Evolutionary conservation across 2,888 invertebrate genomes (phyloP).

Genomic region (Acrobeloides nanus): DNA sequence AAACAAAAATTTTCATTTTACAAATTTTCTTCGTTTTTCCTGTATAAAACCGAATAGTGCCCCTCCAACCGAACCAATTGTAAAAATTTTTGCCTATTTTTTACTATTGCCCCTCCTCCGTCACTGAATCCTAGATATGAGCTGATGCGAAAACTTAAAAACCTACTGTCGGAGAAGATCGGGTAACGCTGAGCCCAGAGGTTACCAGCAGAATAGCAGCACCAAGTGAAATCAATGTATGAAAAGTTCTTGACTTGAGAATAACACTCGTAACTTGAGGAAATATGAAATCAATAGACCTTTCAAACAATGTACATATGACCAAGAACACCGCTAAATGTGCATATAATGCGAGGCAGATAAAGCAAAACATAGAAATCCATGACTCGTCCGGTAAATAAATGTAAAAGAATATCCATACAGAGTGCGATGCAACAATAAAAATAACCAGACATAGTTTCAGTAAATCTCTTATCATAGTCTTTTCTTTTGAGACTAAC

Average conservation of each 20-base stretch:
- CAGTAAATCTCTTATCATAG: too few relatives aligned
- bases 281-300: conserved; percentile 3
- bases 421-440: conserved; percentile 15
- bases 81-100: too few relatives aligned
- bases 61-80: too few relatives aligned
- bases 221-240: conserved; percentile 20
- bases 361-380: conserved; percentile 19
- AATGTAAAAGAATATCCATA: conserved; percentile 23
- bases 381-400: conserved; percentile 15
- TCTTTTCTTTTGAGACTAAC: neutral
- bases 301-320: conserved; percentile 12
- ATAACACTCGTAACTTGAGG: conserved; percentile 5
- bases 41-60: too few relatives aligned
- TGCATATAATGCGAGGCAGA: conserved; percentile 22
- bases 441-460: too few relatives aligned
- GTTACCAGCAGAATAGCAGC: conserved; percentile 19
- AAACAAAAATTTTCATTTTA: too few relatives aligned
- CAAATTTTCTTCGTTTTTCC: too few relatives aligned
- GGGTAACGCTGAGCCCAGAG: conserved; percentile 16
- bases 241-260: conserved; percentile 17
- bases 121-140: too few relatives aligned
- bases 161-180: conserved; percentile 7
- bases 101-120: too few relatives aligned
- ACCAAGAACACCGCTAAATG: conserved; percentile 15
- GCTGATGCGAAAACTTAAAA: conserved; percentile 1